Evolutionary conservation across 2,113 vertebrate genomes (phyloP).

Genomic region (Dicerorhinus sumatrensis): DNA sequence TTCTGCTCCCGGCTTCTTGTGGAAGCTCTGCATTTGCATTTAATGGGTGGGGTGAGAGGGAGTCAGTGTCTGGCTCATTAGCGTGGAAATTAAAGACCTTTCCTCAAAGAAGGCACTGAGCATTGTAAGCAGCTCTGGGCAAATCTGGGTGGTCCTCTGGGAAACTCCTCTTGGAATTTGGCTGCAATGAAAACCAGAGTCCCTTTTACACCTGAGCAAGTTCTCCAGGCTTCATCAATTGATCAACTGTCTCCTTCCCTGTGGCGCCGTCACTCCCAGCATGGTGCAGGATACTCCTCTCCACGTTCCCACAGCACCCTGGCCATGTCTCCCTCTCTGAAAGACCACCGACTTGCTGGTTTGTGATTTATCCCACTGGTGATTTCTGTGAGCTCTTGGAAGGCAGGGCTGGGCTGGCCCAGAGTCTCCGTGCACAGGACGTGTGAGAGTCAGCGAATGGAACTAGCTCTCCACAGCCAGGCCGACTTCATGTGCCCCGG

Average conservation of each 20-base stretch:
- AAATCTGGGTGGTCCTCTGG: constrained; percentile 24
- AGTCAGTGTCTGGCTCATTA: constrained; percentile 21
- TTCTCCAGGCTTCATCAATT: not conserved
- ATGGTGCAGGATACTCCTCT: too few relatives aligned
- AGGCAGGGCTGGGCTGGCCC: not conserved
- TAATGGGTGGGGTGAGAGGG: not conserved
- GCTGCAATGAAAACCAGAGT: not conserved
- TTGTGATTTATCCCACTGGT: not conserved
- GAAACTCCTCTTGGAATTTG: constrained; percentile 15
- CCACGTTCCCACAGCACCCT: not conserved
- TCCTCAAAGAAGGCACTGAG: not conserved
- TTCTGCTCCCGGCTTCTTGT: not conserved
- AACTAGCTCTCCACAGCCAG: not conserved
- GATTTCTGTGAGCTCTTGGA: not conserved
- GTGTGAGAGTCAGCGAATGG: not conserved
- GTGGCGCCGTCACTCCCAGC: accelerated
- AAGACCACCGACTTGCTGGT: not conserved
- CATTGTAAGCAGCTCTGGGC: not conserved
- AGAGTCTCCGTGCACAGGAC: not conserved
- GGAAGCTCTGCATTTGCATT: not conserved
- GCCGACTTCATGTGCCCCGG: not conserved
- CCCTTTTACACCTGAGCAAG: not conserved
- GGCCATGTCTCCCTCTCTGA: not conserved
- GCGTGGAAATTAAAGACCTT: constrained; percentile 53
- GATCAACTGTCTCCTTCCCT: not conserved